These are phyloP conservation scores for Timema cristinae DNA, from an alignment of 2,888 invertebrate genomes.

Conservation along the genomic window DNA sequence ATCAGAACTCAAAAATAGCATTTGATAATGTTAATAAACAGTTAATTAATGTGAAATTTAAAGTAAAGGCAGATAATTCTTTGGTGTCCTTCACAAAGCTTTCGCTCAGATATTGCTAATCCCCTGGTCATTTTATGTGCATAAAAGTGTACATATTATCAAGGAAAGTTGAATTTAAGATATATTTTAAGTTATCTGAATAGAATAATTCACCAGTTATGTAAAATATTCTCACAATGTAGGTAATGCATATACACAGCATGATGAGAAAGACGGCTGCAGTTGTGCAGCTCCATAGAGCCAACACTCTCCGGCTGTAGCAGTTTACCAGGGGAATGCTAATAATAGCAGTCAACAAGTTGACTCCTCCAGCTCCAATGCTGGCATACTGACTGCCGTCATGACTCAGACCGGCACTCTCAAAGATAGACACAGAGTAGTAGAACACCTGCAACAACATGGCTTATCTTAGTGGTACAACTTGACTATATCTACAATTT, in stretches of 20 bases:
- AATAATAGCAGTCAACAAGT: slow-evolving; percentile 65
- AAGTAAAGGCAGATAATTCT: no score
- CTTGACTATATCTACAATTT: slow-evolving; percentile 8
- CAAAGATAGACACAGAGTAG: slow-evolving; percentile 77
- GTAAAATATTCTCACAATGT: slow-evolving; percentile 57
- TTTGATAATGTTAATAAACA: no score
- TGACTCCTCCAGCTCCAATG: slow-evolving; percentile 70
- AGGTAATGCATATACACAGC: slow-evolving; percentile 57
- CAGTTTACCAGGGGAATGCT: slow-evolving; percentile 46
- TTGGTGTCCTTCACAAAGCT: no score
- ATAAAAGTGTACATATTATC: not conserved
- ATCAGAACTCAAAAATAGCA: no score
- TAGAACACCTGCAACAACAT: slow-evolving; percentile 64
- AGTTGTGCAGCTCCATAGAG: slow-evolving; percentile 59
- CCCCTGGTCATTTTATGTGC: no score
- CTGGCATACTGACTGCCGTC: slow-evolving; percentile 67
- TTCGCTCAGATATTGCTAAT: no score
- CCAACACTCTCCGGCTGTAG: slow-evolving; percentile 61
- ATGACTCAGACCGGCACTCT: slow-evolving; percentile 61
- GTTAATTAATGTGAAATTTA: no score
- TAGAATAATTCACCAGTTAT: not conserved
- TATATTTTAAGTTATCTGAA: slow-evolving; percentile 8
- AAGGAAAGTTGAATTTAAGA: not conserved
- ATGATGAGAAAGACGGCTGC: slow-evolving; percentile 57
- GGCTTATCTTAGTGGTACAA: not conserved